Evolutionary conservation across 2,113 vertebrate genomes (phyloP).

Genomic region (Heterotilapia buettikoferi): DNA sequence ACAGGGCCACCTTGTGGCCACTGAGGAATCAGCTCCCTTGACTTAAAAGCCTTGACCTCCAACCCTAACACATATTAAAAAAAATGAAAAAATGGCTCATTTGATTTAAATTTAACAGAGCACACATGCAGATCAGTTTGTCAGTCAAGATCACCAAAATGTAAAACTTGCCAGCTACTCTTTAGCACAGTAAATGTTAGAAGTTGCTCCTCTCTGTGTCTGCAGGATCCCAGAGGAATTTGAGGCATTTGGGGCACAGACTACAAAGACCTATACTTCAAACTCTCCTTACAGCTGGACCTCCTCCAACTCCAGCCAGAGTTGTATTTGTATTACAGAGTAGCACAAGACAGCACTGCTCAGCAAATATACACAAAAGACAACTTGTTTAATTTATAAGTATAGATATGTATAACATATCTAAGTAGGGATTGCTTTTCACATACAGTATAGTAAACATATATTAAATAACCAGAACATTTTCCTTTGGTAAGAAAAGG

Average conservation of each 20-base stretch:
- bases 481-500: neutral
- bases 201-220: neutral
- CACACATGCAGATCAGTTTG: neutral
- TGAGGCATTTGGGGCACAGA: slow-evolving; percentile 18
- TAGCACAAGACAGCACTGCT: neutral
- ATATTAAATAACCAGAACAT: neutral
- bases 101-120: neutral
- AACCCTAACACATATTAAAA: fast-evolving
- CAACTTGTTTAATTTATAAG: neutral
- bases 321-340: neutral
- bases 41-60: neutral
- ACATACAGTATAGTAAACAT: neutral
- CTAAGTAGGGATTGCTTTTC: neutral
- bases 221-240: slow-evolving; percentile 22
- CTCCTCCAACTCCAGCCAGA: neutral
- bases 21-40: neutral
- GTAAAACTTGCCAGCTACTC: neutral
- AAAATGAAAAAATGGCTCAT: neutral
- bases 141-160: neutral
- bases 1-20: slow-evolving; percentile 67
- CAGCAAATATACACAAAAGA: neutral
- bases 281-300: neutral
- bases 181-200: neutral
- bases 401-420: neutral
- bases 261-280: slow-evolving; percentile 12